Conservation (phyloP, 2,113 vertebrate genomes). For the Oncorhynchus clarkii region DNA sequence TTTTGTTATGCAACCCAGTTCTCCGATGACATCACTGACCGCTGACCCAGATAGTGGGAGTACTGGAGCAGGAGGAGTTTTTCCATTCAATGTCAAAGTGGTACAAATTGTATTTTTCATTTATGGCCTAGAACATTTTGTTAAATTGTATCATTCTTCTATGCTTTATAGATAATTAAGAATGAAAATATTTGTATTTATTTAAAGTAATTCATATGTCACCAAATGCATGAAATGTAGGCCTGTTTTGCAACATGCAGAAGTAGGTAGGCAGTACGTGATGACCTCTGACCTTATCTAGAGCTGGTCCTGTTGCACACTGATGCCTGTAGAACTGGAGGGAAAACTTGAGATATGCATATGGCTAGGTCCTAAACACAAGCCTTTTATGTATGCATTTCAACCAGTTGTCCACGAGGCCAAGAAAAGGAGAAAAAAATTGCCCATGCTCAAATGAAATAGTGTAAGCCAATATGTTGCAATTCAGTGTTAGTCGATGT, state of each 20-base stretch:
- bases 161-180: no score
- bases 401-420: not conserved
- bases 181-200: no score
- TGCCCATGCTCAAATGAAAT: no score
- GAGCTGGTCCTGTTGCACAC: slow-evolving; percentile 3
- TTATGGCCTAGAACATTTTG: no score
- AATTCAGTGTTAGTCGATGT: slow-evolving; percentile 3
- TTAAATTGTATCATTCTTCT: no score
- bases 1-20: slow-evolving; percentile 5
- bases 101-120: no score
- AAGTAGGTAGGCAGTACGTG: not conserved
- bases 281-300: not conserved
- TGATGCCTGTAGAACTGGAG: not conserved
- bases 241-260: no score
- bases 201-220: no score
- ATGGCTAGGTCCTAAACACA: not conserved
- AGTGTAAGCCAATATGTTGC: not conserved
- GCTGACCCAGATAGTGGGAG: not conserved
- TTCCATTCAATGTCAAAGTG: not conserved
- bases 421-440: not conserved
- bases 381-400: not conserved
- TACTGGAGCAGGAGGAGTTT: slow-evolving; percentile 27
- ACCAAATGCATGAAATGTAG: no score
- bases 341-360: not conserved
- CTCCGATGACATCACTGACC: slow-evolving; percentile 51